phyloP scores from a whole-genome alignment of 23 tunicate species.

The Botrylloides violaceus region DNA sequence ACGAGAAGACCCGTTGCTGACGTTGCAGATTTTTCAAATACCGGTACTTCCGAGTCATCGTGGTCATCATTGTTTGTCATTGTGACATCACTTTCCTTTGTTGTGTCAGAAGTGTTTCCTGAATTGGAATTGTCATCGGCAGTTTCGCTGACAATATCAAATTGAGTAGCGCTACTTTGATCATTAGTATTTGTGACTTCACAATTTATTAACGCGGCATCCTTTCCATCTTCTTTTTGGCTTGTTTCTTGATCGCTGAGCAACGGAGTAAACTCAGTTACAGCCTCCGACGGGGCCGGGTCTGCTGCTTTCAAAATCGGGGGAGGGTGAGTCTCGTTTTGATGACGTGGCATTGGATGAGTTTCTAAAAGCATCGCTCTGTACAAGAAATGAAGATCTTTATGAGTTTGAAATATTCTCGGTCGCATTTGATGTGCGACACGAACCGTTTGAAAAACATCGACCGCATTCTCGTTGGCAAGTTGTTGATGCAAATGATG shows the following conservation, averaged over 20 bases:
- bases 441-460: constrained; percentile 54
- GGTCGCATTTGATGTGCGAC: constrained; percentile 75
- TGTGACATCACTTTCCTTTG: not conserved
- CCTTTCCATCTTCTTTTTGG: not conserved
- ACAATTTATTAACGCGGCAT: too few species aligned
- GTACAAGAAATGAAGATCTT: constrained; percentile 45
- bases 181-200: too few species aligned
- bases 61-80: too few species aligned
- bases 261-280: not conserved
- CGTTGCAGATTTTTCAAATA: not conserved
- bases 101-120: not conserved
- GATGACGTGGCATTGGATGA: not conserved
- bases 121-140: not conserved
- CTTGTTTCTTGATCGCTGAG: not conserved
- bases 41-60: too few species aligned
- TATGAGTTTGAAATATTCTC: constrained; percentile 30
- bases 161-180: not conserved
- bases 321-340: not conserved
- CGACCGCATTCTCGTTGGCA: constrained; percentile 47
- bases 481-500: constrained; percentile 48
- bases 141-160: not conserved
- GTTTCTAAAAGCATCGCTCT: constrained; percentile 67
- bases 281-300: not conserved
- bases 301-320: not conserved
- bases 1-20: not conserved